phyloP scores from a whole-genome alignment of 2,113 vertebrate genomes.

The Anseranas semipalmata region DNA sequence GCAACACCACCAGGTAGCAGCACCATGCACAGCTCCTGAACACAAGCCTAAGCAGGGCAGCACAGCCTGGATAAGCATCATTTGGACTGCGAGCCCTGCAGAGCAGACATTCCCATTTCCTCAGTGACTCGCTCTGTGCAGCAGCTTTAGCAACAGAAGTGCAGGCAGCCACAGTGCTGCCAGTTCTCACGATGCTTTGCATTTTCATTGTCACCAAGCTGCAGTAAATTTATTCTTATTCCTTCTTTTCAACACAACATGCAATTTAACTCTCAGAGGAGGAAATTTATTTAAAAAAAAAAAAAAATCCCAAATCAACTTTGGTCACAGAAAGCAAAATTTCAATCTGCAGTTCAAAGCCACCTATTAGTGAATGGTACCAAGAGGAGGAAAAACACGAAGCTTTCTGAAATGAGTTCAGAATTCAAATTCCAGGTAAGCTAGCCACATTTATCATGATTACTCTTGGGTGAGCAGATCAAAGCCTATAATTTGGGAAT shows the following conservation, averaged over 20 bases:
- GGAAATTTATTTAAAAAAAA: neutral
- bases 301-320: constrained; percentile 4
- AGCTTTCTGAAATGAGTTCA: constrained; percentile 1
- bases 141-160: neutral
- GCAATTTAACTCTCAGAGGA: neutral
- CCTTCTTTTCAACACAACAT: neutral
- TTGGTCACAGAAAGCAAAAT: constrained; percentile 3
- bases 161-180: neutral
- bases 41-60: accelerated
- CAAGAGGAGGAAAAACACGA: neutral
- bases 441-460: constrained; percentile 11
- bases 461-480: neutral
- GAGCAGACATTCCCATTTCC: neutral
- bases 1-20: neutral
- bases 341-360: constrained; percentile 33
- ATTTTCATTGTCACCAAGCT: neutral
- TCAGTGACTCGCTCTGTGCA: neutral
- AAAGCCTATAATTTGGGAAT: neutral
- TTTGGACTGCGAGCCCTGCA: neutral
- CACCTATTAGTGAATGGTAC: neutral
- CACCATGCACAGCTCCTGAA: neutral
- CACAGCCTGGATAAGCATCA: neutral
- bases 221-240: constrained; percentile 11
- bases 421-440: constrained; percentile 43
- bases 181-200: neutral